Evolutionary conservation across 2,888 invertebrate species (phyloP), one percentile per base, ranked within the genome.

Genomic region (Pollenia labialis): DNA sequence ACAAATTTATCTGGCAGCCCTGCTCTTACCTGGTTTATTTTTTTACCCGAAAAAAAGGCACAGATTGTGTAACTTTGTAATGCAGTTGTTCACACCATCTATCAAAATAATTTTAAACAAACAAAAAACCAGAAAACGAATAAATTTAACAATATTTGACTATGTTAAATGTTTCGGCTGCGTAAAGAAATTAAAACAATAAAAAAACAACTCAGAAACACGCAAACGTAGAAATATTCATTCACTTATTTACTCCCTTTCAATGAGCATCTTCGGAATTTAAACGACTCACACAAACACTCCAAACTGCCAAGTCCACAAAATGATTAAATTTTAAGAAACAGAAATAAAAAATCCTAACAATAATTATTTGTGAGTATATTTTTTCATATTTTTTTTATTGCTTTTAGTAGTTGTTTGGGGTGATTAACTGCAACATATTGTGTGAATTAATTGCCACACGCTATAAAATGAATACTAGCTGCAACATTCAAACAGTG

Each of bases 401-500:
- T 44, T 58, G 44, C 16, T 69, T 12, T 23, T 74, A 48, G 32
- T 50, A 52, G 18, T 42, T 81, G 40, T 46, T 64, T 64, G 42
- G 50, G 66, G 72, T 68, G 54, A 74, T 74, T 80, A 74, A 74
- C 72, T 44, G 58, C 74, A 66, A 80, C 80, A 85, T 69, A 74
- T 85, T 85, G 76, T 85, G 80, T 68, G 74, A 85, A 80, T 74
- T 80, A 85, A 74, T 79, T 85, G 74, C 74, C 68, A 64, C 84
- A 80, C 52, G 74, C 60, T 72, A 68, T 69, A 80, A 32, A 32
- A 69, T 71, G 68, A 66, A 23, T 60, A 64, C 62, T 4, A 54
- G 44, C 58, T 56, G 46, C 44, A 66, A 54, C 66, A 69, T 40
- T 48, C n/a, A 48, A 48, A 10, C 7, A 79, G 52, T 48, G 16